Evolutionary conservation across 2,113 vertebrate species (phyloP).

Genomic region (Pristiophorus japonicus): DNA sequence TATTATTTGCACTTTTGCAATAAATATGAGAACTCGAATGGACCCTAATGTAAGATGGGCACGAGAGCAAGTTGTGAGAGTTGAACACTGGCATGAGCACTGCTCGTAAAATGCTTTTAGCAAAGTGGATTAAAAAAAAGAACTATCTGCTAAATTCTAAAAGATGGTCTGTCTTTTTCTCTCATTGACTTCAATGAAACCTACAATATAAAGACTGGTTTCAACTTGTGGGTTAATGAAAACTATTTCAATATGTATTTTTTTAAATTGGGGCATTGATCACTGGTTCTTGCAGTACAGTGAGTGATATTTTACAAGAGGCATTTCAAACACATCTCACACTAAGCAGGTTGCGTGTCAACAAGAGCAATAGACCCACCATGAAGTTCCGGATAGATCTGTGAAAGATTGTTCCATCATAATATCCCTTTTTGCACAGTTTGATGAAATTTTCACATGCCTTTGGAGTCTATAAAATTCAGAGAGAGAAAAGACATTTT

Average conservation of each 20-base stretch:
- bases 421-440: slow-evolving; percentile 86
- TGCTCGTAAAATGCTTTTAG: neutral
- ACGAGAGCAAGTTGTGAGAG: neutral
- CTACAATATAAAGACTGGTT: neutral
- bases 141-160: neutral
- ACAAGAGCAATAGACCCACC: slow-evolving; percentile 56
- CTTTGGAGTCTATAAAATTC: slow-evolving; percentile 73
- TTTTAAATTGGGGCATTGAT: neutral
- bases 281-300: neutral
- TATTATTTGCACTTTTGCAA: neutral
- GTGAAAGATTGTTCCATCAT: slow-evolving; percentile 83
- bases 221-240: neutral
- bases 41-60: neutral
- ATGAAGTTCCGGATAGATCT: slow-evolving; percentile 94
- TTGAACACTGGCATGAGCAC: neutral
- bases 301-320: neutral
- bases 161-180: neutral
- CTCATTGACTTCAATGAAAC: neutral
- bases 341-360: neutral
- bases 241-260: neutral
- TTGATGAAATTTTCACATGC: slow-evolving; percentile 90
- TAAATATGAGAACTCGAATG: neutral
- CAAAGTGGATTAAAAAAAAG: neutral
- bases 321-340: neutral
- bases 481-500: neutral